Conservation (phyloP, 2,113 vertebrate genomes). For the Mus spicilegus region DNA sequence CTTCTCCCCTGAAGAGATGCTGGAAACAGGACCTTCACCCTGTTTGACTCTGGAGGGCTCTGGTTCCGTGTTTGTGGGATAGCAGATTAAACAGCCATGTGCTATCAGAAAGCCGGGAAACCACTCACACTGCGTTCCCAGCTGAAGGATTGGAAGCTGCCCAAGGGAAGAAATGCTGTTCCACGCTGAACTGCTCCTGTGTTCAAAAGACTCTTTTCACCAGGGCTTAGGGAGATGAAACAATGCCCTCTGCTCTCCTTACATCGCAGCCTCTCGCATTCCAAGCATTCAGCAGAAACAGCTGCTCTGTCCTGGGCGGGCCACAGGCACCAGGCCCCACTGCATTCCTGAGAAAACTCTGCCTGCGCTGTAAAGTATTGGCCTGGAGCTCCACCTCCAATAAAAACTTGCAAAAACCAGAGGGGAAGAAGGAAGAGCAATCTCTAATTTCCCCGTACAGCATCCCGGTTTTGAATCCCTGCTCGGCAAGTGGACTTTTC, state of each 20-base stretch:
- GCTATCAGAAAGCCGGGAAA: neutral
- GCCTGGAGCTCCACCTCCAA: neutral
- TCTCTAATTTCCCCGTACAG: neutral
- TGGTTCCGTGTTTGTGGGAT: neutral
- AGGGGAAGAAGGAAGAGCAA: slow-evolving; percentile 53
- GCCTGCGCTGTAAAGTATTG: neutral
- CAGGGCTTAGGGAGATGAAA: neutral
- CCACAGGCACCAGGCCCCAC: slow-evolving; percentile 57
- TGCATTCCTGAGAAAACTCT: slow-evolving; percentile 72
- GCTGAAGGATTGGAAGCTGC: neutral
- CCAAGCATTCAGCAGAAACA: slow-evolving; percentile 81
- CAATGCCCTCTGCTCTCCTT: slow-evolving; percentile 79
- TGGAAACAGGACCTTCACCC: neutral
- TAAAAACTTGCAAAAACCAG: slow-evolving; percentile 38
- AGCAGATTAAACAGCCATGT: neutral
- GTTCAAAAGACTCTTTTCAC: slow-evolving; percentile 84
- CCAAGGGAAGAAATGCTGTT: slow-evolving; percentile 60
- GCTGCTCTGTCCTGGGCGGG: slow-evolving; percentile 64
- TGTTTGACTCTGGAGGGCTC: neutral
- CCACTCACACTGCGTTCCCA: neutral
- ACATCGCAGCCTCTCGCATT: slow-evolving; percentile 80
- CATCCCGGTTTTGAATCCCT: neutral
- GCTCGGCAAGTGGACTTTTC: neutral
- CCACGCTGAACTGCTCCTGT: slow-evolving; percentile 55
- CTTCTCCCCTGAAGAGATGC: neutral